Evolutionary conservation across 2,888 invertebrate genomes (phyloP), one percentile per base, ranked within the genome.

Genomic region (Lottia gigantea): DNA sequence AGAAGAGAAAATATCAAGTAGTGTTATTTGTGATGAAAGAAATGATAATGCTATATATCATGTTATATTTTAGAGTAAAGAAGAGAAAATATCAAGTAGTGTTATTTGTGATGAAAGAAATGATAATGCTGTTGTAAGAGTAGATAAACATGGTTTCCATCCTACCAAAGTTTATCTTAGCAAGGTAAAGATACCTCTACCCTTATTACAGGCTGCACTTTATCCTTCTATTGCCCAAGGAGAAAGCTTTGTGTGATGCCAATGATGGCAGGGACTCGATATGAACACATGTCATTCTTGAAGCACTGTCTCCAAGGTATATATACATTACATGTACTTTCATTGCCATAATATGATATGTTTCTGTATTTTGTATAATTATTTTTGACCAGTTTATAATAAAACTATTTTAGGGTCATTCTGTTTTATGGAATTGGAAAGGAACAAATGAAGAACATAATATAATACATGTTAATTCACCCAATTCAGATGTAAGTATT

Each of bases 371-470:
- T 23, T 46, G 19, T 14, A 6, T 23, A 16, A 4, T n/a, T 12
- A 19, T 31, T 23, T 46, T 15, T n/a, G 3, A 26, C 16, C 49
- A 19, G 16, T 23, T 71, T 14, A 40, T 15, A 15, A 62, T 71
- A n/a, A 71, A n/a, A 19, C 26, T 65, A 15, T 65, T 79, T 16
- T 76, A 86, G 84, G 86, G 87, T 15, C 81, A 88, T 73, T 87
- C 86, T 78, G 83, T 89, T 12, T 68, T 88, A 67, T 89, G 88
- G 86, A 85, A 85, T 2, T 89, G 89, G 89, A 85, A 85, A 68
- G 84, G 85, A 0, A 76, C 76, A 12, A 80, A 78, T 8, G 81
- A 85, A 19, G 83, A 83, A 63, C 89, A 89, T 74, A 89, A 89
- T 77, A 85, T 89, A 67, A 84, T 89, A 40, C 85, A 88, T 78